Conservation (phyloP, 2,113 vertebrate genomes). For the Pontoporia blainvillei region DNA sequence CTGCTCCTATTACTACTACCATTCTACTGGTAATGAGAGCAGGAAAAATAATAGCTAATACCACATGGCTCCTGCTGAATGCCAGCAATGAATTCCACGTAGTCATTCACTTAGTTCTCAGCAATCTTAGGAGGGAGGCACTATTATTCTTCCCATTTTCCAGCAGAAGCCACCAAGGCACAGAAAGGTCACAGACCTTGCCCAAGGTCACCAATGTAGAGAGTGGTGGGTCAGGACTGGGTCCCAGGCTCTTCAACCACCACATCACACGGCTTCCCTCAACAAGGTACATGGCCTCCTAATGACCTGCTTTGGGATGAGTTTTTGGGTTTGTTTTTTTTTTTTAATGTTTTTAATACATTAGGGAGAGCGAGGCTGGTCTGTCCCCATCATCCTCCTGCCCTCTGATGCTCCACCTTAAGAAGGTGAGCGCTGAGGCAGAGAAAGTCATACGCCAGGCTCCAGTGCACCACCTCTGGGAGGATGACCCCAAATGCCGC, state of each 20-base stretch:
- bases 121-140: neutral
- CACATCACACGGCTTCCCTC: neutral
- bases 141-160: neutral
- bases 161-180: neutral
- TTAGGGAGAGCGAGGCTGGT: neutral
- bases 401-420: neutral
- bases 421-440: neutral
- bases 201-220: neutral
- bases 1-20: accelerated
- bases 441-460: neutral
- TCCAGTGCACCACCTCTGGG: accelerated
- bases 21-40: accelerated
- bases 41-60: neutral
- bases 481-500: accelerated
- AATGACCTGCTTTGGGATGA: neutral
- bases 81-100: accelerated
- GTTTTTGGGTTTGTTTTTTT: too few species aligned
- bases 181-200: neutral
- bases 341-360: neutral
- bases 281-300: neutral
- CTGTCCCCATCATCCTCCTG: neutral
- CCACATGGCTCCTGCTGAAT: accelerated
- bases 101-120: neutral
- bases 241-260: neutral
- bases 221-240: neutral